Evolutionary conservation across 2,888 invertebrate genomes (phyloP).

Genomic region (Parasteatoda lunata): DNA sequence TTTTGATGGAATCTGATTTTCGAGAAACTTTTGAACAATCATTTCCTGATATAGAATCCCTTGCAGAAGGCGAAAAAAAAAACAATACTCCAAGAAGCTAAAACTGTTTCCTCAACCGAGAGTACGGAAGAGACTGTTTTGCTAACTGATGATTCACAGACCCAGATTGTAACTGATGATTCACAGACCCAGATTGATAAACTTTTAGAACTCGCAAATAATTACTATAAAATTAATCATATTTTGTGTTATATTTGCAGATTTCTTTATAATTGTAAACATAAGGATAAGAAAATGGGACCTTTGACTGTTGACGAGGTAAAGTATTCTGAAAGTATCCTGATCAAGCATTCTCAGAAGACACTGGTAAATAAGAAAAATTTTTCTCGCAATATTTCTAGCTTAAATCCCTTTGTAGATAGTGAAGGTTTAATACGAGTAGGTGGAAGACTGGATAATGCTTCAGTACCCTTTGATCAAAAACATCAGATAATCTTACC

Average conservation of each 20-base stretch:
- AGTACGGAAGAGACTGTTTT: background rate
- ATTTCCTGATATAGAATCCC: background rate
- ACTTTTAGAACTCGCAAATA: background rate
- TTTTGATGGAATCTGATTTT: background rate
- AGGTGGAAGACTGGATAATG: too few relatives aligned
- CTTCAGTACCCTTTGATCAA: too few relatives aligned
- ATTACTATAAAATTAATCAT: background rate
- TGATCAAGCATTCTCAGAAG: background rate
- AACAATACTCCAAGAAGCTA: too few relatives aligned
- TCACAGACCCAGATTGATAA: too few relatives aligned
- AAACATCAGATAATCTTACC: too few relatives aligned
- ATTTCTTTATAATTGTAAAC: too few relatives aligned
- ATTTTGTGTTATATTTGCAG: too few relatives aligned
- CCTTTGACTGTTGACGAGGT: background rate
- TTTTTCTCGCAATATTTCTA: too few relatives aligned
- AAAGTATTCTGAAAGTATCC: background rate
- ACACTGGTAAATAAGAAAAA: background rate
- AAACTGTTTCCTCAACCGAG: background rate
- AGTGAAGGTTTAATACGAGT: too few relatives aligned
- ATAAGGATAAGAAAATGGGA: background rate
- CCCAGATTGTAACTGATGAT: too few relatives aligned
- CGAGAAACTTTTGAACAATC: background rate
- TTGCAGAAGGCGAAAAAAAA: background rate
- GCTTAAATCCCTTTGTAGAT: too few relatives aligned
- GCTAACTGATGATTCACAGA: background rate